Evolutionary conservation across 2,888 invertebrate genomes (phyloP).

Genomic region (Tachina lurida): DNA sequence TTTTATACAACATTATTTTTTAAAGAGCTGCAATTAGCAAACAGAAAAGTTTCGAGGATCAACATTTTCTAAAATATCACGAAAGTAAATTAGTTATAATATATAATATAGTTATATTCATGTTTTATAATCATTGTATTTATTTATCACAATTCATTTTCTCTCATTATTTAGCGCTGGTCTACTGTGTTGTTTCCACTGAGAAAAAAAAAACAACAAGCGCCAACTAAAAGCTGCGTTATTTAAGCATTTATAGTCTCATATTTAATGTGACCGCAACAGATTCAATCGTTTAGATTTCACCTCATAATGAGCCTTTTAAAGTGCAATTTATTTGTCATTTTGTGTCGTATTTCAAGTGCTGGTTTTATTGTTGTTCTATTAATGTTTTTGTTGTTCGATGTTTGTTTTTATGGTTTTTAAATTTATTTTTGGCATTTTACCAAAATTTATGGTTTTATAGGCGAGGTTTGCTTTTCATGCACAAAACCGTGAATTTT

Average conservation of each 20-base stretch:
- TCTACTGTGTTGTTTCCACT: not conserved
- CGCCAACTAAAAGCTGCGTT: constrained; percentile 54
- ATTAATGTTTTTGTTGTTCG: constrained; percentile 31
- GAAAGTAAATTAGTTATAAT: too few species aligned
- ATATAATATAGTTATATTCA: too few species aligned
- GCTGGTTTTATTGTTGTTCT: constrained; percentile 48
- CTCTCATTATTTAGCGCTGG: not conserved
- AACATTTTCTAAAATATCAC: too few species aligned
- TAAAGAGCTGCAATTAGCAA: too few species aligned
- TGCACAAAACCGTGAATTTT: not conserved
- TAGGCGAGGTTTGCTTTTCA: constrained; percentile 64
- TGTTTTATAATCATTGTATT: constrained; percentile 27
- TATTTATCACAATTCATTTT: not conserved
- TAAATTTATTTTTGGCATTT: constrained; percentile 71
- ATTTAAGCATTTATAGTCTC: constrained; percentile 66
- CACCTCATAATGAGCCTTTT: constrained; percentile 70
- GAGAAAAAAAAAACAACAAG: not conserved
- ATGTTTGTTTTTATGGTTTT: constrained; percentile 49
- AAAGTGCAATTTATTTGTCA: constrained; percentile 67
- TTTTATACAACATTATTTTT: too few species aligned
- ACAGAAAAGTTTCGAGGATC: too few species aligned
- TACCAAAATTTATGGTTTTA: constrained; percentile 70
- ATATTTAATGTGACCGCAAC: constrained; percentile 71
- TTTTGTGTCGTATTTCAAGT: constrained; percentile 39
- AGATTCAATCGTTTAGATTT: constrained; percentile 70